phyloP scores from a whole-genome alignment of 2,113 vertebrate genomes.

The Lanius collurio region DNA sequence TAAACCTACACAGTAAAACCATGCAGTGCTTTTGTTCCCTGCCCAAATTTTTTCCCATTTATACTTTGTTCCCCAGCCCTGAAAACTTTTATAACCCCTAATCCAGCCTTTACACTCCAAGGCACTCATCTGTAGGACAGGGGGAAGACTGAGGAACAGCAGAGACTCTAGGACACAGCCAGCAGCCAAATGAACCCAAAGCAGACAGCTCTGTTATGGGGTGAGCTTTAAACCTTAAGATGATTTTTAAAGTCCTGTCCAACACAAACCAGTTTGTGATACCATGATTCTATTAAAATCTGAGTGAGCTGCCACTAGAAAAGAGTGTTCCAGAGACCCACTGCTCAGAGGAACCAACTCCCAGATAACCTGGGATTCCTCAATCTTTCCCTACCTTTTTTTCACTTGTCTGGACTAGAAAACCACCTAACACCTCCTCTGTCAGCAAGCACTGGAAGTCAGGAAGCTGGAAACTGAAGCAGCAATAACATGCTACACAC shows the following conservation, averaged over 20 bases:
- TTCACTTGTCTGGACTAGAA: not conserved
- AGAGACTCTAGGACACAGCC: not conserved
- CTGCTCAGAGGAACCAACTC: not conserved
- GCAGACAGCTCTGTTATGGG: not conserved
- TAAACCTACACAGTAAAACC: not conserved
- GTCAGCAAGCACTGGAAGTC: not conserved
- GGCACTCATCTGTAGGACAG: not conserved
- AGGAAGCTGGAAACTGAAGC: not conserved
- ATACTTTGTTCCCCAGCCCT: not conserved
- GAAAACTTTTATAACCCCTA: not conserved
- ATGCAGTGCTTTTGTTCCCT: not conserved
- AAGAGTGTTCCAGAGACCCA: not conserved
- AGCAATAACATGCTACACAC: rapidly evolving
- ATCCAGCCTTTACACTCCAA: not conserved
- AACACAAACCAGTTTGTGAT: not conserved
- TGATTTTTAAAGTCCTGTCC: not conserved
- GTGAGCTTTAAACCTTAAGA: not conserved
- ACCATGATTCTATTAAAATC: not conserved
- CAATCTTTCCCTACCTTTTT: not conserved
- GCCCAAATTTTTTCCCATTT: not conserved
- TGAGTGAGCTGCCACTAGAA: not conserved
- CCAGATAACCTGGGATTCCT: not conserved
- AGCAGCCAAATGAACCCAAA: not conserved
- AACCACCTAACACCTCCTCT: not conserved
- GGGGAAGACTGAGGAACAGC: not conserved